Conservation (phyloP, 2,888 invertebrate species). For the Leptinotarsa peninsularis region DNA sequence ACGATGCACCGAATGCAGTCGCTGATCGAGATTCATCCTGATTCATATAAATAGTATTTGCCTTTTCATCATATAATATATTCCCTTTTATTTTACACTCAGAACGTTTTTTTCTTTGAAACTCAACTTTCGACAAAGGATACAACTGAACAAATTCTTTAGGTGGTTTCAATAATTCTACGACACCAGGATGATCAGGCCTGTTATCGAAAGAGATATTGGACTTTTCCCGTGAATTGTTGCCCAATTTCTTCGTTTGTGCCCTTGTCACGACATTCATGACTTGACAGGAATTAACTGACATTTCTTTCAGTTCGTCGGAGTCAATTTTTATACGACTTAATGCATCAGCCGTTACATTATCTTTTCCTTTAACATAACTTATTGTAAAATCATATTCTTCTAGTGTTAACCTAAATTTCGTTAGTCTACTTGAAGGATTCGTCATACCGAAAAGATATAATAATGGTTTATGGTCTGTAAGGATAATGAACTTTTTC, state of each 20-base stretch:
- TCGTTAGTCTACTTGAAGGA: no score
- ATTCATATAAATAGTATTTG: constrained; percentile 13
- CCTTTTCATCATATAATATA: background rate
- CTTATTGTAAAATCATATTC: no score
- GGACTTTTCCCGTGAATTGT: background rate
- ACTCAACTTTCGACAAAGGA: no score
- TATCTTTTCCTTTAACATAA: no score
- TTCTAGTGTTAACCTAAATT: no score
- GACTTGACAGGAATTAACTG: background rate
- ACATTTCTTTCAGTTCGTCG: constrained; percentile 3
- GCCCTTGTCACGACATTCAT: constrained; percentile 2
- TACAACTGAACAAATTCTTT: background rate
- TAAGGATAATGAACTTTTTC: no score
- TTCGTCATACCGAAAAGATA: no score
- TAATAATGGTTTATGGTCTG: no score
- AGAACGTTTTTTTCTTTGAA: background rate
- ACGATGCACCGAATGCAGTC: constrained; percentile 32
- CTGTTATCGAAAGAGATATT: constrained; percentile 41
- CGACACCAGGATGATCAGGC: constrained; percentile 16
- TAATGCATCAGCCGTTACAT: no score
- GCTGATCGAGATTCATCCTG: constrained; percentile 27
- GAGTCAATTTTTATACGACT: constrained; percentile 7
- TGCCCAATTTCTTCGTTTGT: background rate
- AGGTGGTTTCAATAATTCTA: constrained; percentile 8
- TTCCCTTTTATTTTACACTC: background rate